phyloP scores from a whole-genome alignment of 2,888 invertebrate genomes.

The Drosophila anomalipes region DNA sequence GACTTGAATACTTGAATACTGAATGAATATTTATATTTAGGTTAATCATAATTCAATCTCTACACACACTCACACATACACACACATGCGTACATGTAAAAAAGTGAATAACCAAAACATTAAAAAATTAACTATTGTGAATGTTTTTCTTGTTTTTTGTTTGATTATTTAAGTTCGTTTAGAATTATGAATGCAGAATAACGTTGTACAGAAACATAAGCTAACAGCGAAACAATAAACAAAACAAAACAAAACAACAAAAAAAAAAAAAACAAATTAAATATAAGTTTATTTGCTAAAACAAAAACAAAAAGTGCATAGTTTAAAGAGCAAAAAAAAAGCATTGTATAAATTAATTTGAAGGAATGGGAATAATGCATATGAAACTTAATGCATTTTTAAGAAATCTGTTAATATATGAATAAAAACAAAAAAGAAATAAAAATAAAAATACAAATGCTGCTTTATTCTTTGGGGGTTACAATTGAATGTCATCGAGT shows the following conservation, averaged over 20 bases:
- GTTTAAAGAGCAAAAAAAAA: slow-evolving; percentile 39
- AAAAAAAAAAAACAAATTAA: slow-evolving; percentile 12
- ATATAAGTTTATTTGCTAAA: slow-evolving; percentile 66
- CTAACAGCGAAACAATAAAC: slow-evolving; percentile 41
- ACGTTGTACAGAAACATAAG: slow-evolving; percentile 43
- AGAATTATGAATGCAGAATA: slow-evolving; percentile 30
- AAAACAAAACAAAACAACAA: slow-evolving; percentile 26
- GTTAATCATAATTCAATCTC: slow-evolving; percentile 61
- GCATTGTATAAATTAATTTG: slow-evolving; percentile 64
- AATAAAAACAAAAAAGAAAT: slow-evolving; percentile 74
- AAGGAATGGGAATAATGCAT: slow-evolving; percentile 65
- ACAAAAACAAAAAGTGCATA: slow-evolving; percentile 23
- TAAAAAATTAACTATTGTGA: slow-evolving; percentile 60
- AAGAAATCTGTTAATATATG: slow-evolving; percentile 84
- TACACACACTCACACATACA: slow-evolving; percentile 37
- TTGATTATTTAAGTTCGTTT: slow-evolving; percentile 50
- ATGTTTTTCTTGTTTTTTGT: slow-evolving; percentile 50
- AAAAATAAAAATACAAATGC: slow-evolving; percentile 28
- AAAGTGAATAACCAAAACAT: slow-evolving; percentile 17
- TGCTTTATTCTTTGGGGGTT: slow-evolving; percentile 5
- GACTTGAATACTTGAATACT: slow-evolving; percentile 64
- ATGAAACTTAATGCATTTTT: slow-evolving; percentile 82
- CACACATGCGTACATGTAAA: slow-evolving; percentile 28
- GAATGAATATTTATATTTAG: slow-evolving; percentile 37
- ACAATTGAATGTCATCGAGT: slow-evolving; percentile 4